These are phyloP conservation scores for Synanthedon tipuliformis DNA, from an alignment of 2,888 invertebrate genomes.

Conservation along the genomic window DNA sequence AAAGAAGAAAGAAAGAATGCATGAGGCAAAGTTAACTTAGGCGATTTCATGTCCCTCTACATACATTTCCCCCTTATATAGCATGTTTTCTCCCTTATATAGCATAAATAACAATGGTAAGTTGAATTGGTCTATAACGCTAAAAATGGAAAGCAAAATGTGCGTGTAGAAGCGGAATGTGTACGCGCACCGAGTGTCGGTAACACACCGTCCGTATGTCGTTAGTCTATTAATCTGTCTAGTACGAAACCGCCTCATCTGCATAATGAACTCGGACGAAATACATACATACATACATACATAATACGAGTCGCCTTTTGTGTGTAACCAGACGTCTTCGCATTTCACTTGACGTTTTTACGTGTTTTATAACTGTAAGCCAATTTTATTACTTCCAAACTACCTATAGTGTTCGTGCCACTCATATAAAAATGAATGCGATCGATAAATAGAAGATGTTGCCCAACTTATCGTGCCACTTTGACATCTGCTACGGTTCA, in stretches of 20 bases:
- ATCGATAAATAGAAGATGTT: no score
- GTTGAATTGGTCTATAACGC: no score
- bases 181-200: neutral
- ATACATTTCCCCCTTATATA: no score
- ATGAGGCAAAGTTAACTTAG: no score
- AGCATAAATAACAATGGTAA: no score
- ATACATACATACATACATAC: constrained; percentile 5
- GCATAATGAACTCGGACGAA: constrained; percentile 10
- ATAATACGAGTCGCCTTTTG: constrained; percentile 2
- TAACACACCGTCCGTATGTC: constrained; percentile 4
- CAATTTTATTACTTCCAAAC: neutral
- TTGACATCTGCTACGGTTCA: no score
- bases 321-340: constrained; percentile 7
- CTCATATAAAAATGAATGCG: no score
- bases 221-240: constrained; percentile 6
- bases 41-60: no score
- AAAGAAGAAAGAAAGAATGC: no score
- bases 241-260: constrained; percentile 5
- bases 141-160: neutral
- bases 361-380: constrained; percentile 17
- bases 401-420: no score
- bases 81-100: no score
- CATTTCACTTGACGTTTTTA: constrained; percentile 25
- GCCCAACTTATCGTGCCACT: no score
- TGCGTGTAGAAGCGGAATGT: neutral